These are phyloP conservation scores for Tupaia chinensis DNA, from an alignment of 2,113 vertebrate genomes.

Conservation along the genomic window DNA sequence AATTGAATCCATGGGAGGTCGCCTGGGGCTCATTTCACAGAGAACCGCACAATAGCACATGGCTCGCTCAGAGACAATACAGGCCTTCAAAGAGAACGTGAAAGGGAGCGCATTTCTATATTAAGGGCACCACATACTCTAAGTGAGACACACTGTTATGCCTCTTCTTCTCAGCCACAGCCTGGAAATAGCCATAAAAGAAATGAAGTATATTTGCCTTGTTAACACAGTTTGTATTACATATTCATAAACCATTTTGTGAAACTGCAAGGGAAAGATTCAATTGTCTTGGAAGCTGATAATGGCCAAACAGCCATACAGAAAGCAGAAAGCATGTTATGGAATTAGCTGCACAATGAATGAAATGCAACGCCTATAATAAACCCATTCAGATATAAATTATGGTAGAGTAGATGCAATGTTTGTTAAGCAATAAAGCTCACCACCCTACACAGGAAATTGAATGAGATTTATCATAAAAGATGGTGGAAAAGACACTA, in stretches of 20 bases:
- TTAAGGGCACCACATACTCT: constrained; percentile 73
- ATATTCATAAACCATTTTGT: constrained; percentile 91
- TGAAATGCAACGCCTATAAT: constrained; percentile 90
- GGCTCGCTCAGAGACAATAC: constrained; percentile 66
- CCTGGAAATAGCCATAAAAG: constrained; percentile 88
- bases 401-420: constrained; percentile 89
- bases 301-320: constrained; percentile 88
- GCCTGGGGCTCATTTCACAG: constrained; percentile 84
- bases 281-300: constrained; percentile 90
- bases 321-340: constrained; percentile 88
- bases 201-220: constrained; percentile 90
- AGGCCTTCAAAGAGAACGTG: constrained; percentile 54
- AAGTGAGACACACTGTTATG: constrained; percentile 80
- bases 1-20: constrained; percentile 84
- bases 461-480: constrained; percentile 90
- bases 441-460: constrained; percentile 87
- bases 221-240: constrained; percentile 92
- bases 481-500: constrained; percentile 84
- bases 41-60: constrained; percentile 60
- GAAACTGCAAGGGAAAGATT: constrained; percentile 90
- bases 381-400: constrained; percentile 93
- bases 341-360: constrained; percentile 91
- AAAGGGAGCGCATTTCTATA: constrained; percentile 57
- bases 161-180: constrained; percentile 83
- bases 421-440: constrained; percentile 93